A percentile compares a stretch with the other conserved stretches of the same genome.
Conservation (phyloP, 2,888 invertebrate species). For the Chorisops tibialis region DNA sequence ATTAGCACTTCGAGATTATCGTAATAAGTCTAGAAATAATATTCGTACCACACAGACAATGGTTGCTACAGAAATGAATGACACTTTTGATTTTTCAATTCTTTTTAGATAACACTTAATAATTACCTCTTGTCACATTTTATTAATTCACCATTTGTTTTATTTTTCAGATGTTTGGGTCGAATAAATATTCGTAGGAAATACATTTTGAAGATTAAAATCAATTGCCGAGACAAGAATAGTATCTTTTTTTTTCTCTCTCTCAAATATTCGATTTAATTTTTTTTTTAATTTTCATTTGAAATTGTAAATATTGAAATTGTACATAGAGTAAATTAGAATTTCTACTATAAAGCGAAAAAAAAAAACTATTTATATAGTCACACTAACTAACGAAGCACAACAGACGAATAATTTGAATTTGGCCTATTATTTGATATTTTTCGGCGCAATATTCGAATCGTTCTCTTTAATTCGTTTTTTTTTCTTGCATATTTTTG, state of each 20-base stretch:
- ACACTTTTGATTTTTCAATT: too few relatives aligned
- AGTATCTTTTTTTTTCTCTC: neutral
- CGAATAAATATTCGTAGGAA: conserved; percentile 17
- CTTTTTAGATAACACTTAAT: too few relatives aligned
- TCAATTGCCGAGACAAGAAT: neutral
- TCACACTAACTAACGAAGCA: neutral
- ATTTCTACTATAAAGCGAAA: neutral
- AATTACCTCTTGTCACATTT: too few relatives aligned
- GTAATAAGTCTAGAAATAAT: too few relatives aligned
- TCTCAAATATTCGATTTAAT: too few relatives aligned
- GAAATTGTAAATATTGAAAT: conserved; percentile 12
- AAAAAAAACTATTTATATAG: too few relatives aligned
- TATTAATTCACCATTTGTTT: too few relatives aligned
- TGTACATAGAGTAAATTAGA: neutral
- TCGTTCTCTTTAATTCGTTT: neutral
- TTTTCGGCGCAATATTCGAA: neutral
- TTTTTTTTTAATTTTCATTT: neutral
- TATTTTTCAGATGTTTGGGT: conserved; percentile 6
- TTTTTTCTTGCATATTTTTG: neutral
- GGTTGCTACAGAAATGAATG: too few relatives aligned
- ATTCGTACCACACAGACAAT: too few relatives aligned
- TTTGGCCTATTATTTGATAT: conserved; percentile 1
- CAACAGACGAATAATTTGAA: neutral
- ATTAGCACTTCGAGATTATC: too few relatives aligned
- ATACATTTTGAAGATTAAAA: neutral